phyloP scores from a whole-genome alignment of 2,113 vertebrate species.

The Triplophysa siluroides region DNA sequence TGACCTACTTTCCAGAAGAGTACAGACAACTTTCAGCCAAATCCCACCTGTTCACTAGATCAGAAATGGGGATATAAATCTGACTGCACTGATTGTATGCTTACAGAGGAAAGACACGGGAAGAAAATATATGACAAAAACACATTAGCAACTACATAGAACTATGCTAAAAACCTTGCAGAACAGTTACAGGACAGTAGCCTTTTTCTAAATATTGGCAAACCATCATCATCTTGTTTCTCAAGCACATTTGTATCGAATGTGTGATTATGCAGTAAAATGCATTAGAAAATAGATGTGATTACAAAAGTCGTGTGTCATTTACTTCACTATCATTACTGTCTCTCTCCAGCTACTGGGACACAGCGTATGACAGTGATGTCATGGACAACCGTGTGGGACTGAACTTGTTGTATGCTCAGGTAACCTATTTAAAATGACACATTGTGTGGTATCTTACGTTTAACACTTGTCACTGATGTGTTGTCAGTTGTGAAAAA shows the following conservation, averaged over 20 bases:
- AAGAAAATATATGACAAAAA: neutral
- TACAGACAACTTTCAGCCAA: slow-evolving; percentile 19
- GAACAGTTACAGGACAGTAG: too few relatives aligned
- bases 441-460: neutral
- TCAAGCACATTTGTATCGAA: neutral
- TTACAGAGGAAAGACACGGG: neutral
- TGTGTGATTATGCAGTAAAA: neutral
- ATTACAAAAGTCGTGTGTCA: neutral
- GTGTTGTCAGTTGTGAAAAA: too few relatives aligned
- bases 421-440: slow-evolving; percentile 75
- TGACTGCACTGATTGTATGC: neutral
- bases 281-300: neutral
- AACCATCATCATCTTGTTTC: neutral
- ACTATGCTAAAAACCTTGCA: too few relatives aligned
- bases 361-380: slow-evolving; percentile 89
- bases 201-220: neutral
- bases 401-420: slow-evolving; percentile 90
- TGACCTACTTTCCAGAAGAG: slow-evolving; percentile 65
- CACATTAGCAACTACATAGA: neutral
- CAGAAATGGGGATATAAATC: slow-evolving; percentile 16
- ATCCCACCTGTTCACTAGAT: slow-evolving; percentile 20
- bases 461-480: neutral
- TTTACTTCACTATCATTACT: neutral
- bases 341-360: slow-evolving; percentile 86
- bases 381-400: slow-evolving; percentile 96